A percentile compares a stretch with the other conserved stretches of the same genome.
phyloP scores from a whole-genome alignment of 2,797 vertebrate species.

The Catharus ustulatus region DNA sequence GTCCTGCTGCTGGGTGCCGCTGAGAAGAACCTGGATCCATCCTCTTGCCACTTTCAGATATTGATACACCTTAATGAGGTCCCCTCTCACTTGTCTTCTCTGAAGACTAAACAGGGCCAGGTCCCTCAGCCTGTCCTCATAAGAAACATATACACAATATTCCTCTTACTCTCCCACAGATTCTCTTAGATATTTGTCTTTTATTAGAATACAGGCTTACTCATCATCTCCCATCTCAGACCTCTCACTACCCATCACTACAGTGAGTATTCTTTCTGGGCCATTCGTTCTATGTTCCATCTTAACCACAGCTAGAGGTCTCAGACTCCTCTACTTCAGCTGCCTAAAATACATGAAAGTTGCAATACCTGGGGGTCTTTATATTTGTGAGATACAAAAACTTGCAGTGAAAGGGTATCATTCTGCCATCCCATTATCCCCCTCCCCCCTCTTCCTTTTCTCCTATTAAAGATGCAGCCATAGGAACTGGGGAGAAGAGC shows the following conservation, averaged over 20 bases:
- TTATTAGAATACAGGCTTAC: neutral
- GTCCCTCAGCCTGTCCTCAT: neutral
- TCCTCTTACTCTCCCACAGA: neutral
- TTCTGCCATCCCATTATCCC: neutral
- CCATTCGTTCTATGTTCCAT: neutral
- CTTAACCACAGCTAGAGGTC: neutral
- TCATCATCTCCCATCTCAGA: neutral
- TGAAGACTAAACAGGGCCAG: neutral
- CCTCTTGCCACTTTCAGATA: neutral
- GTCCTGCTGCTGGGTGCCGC: accelerated
- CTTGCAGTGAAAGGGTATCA: neutral
- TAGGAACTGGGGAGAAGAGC: neutral
- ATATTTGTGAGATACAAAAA: neutral
- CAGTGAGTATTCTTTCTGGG: neutral
- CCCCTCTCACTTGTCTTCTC: neutral
- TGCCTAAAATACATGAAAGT: neutral
- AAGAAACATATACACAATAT: neutral
- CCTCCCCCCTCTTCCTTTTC: neutral
- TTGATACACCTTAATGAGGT: neutral
- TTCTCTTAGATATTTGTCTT: neutral
- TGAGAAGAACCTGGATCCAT: neutral
- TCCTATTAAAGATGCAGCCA: neutral
- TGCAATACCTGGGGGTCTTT: accelerated
- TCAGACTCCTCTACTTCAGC: neutral
- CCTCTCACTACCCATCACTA: neutral